These are phyloP conservation scores for Petrocephalus zakoni DNA, from an alignment of 2,113 vertebrate genomes.

Conservation along the genomic window DNA sequence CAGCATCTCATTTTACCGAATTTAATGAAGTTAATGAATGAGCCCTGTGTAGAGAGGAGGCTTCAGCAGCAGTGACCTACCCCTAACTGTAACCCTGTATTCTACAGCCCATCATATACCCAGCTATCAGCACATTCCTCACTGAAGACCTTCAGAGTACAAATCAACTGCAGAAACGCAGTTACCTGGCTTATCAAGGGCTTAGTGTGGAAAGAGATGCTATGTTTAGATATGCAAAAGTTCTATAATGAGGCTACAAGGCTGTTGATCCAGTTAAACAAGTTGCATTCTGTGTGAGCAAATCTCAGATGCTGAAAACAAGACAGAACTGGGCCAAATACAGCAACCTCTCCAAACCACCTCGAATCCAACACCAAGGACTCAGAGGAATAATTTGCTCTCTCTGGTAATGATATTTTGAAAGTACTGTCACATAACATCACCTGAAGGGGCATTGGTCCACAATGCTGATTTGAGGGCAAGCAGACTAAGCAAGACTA, in stretches of 20 bases:
- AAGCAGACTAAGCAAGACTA: neutral
- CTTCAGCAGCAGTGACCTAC: neutral
- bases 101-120: neutral
- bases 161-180: neutral
- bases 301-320: neutral
- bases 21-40: neutral
- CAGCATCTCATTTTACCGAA: neutral
- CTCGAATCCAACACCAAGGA: neutral
- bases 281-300: neutral
- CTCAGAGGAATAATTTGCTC: neutral
- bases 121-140: neutral
- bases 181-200: neutral
- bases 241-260: neutral
- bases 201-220: neutral
- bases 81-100: neutral
- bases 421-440: neutral
- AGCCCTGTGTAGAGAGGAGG: neutral
- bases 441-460: neutral
- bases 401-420: neutral
- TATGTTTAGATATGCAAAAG: neutral
- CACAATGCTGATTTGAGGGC: neutral
- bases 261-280: neutral
- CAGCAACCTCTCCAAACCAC: neutral
- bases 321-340: neutral
- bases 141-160: neutral